phyloP scores from a whole-genome alignment of 2,888 invertebrate species.

The Emmelina monodactyla region DNA sequence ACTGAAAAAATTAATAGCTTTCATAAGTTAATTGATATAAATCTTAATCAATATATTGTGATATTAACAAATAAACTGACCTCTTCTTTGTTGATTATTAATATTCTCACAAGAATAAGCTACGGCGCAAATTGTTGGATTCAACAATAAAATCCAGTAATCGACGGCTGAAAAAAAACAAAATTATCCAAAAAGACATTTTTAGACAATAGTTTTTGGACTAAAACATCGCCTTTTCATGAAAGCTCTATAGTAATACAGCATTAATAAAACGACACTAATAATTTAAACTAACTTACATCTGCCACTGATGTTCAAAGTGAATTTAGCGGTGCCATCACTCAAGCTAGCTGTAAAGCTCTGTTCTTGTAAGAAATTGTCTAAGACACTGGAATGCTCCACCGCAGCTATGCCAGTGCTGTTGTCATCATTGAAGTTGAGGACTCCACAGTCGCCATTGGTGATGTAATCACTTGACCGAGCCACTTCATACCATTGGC shows the following conservation, averaged over 20 bases:
- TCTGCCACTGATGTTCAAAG: constrained; percentile 18
- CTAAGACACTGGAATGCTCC: constrained; percentile 21
- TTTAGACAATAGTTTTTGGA: too few relatives aligned
- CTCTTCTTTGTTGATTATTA: constrained; percentile 20
- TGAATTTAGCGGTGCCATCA: constrained; percentile 23
- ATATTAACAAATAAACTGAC: constrained; percentile 21
- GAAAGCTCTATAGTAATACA: too few relatives aligned
- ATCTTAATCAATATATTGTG: background rate
- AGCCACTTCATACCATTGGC: constrained; percentile 34
- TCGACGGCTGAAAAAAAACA: constrained; percentile 26
- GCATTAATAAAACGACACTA: too few relatives aligned
- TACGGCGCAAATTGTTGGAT: constrained; percentile 23
- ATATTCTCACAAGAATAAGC: constrained; percentile 32
- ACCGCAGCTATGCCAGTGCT: constrained; percentile 14
- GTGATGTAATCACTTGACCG: constrained; percentile 21
- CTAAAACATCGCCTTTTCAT: too few relatives aligned
- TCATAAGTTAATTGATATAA: background rate
- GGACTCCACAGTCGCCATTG: constrained; percentile 30
- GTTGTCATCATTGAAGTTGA: constrained; percentile 19
- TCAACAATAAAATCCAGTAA: constrained; percentile 30
- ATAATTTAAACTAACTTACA: constrained; percentile 30
- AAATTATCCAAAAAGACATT: background rate
- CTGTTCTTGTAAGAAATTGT: constrained; percentile 29
- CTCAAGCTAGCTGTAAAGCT: constrained; percentile 20
- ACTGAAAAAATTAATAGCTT: constrained; percentile 25